phyloP scores from a whole-genome alignment of 2,888 invertebrate genomes.

The Meteorus cinctellus region DNA sequence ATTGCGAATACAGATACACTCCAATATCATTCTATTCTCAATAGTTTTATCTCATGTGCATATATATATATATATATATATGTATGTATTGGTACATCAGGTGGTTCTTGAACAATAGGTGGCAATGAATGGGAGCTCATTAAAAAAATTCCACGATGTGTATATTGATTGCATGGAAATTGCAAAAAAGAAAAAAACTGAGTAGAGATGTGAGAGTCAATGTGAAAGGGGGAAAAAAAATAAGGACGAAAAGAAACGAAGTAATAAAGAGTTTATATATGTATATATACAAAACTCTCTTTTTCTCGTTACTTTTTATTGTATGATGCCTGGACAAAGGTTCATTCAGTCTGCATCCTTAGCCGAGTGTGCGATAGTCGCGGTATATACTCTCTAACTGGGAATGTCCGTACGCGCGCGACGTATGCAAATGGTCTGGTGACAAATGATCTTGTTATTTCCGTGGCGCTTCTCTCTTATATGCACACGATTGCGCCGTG shows the following conservation, averaged over 20 bases:
- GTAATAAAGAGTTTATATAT: constrained; percentile 2
- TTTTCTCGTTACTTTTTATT: constrained; percentile 64
- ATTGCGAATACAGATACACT: not conserved
- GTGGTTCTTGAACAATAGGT: constrained; percentile 9
- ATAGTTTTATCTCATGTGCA: not conserved
- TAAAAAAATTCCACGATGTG: not conserved
- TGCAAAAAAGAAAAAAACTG: not conserved
- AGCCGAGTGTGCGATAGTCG: not conserved
- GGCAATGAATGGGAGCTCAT: not conserved
- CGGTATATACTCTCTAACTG: constrained; percentile 33
- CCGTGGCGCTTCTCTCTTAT: constrained; percentile 54
- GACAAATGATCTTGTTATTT: constrained; percentile 72
- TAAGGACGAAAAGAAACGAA: not conserved
- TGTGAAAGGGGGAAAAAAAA: not conserved
- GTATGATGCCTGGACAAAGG: constrained; percentile 53
- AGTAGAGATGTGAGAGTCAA: too few species aligned
- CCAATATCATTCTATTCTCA: too few species aligned
- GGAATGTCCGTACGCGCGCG: constrained; percentile 52
- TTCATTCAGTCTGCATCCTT: constrained; percentile 56
- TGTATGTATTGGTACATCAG: not conserved
- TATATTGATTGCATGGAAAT: not conserved
- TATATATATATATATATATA: too few species aligned
- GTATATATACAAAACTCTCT: constrained; percentile 48
- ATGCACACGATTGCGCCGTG: constrained; percentile 14
- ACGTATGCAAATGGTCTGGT: constrained; percentile 68